Percentiles rank a stretch among this genome's conserved stretches.
Conservation (phyloP, 2,113 vertebrate genomes). For the Ramphastos sulfuratus region DNA sequence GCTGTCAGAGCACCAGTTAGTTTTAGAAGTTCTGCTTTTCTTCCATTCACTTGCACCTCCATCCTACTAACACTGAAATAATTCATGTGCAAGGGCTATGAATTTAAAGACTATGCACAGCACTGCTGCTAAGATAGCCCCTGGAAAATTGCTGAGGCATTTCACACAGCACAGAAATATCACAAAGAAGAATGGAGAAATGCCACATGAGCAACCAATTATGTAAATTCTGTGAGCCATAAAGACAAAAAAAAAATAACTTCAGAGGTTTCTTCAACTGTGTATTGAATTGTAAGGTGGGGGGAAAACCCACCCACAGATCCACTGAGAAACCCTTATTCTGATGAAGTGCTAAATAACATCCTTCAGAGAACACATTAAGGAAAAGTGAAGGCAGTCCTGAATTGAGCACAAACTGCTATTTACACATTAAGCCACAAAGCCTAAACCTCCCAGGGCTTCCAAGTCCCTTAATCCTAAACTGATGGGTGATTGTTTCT, state of each 20-base stretch:
- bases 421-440: neutral
- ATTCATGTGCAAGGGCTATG: neutral
- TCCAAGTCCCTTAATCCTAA: constrained; percentile 32
- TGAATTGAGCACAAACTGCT: neutral
- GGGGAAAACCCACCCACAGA: neutral
- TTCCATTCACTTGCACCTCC: neutral
- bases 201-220: constrained; percentile 41
- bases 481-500: neutral
- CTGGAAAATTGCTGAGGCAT: constrained; percentile 30
- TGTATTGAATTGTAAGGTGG: neutral
- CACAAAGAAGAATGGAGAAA: constrained; percentile 50
- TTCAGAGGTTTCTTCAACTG: constrained; percentile 35
- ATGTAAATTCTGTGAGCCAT: constrained; percentile 48
- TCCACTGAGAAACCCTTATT: neutral
- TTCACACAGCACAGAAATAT: constrained; percentile 22
- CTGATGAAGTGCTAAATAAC: constrained; percentile 43
- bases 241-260: constrained; percentile 41
- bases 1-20: neutral
- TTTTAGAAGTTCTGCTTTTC: neutral
- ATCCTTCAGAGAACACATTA: neutral
- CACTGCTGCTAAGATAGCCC: neutral
- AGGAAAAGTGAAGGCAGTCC: neutral
- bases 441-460: neutral
- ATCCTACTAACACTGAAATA: neutral
- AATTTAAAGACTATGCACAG: neutral